Evolutionary conservation across 53 echinoderm and acorn worm species (phyloP), one percentile per base, ranked within the genome.

Genomic region (Actinopyga echinites): DNA sequence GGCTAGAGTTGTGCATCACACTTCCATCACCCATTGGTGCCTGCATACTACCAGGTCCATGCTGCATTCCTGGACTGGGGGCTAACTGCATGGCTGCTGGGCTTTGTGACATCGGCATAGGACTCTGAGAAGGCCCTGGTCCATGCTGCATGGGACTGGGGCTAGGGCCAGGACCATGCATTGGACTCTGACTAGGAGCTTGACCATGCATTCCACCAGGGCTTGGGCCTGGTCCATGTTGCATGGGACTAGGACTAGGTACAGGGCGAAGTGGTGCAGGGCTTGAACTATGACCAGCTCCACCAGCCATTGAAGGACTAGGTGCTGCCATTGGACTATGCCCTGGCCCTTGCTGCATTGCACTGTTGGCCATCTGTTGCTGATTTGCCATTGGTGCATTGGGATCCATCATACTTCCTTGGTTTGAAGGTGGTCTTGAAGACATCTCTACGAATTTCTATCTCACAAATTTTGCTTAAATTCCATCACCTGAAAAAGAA

Each of bases 301-400:
- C 86, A 23, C 78, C 78, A 29, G 42, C 54, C 81, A 80, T 80
- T 30, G 81, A 80, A 29, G 89, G 75, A 77, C 92, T 95, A 11
- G 91, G 91, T 57, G 90, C 91, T 86, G 87, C 89, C 95, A 95
- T 95, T 10, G 95, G 95, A 86, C 91, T 95, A 0, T 91, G 92
- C 60, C 90, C 91, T 20, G 93, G 86, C 30, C 89, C 89, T 52
- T 88, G 88, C 75, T 87, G 91, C 87, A 87, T 91, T 20, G 87
- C 65, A 35, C 57, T 61, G 34, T 32, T 44, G 23, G 85, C 74
- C 91, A 91, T 91, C 40, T 71, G 75, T 60, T 49, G 49, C 3
- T 79, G 79, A 24, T 90, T 85, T 38, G 80, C 59, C 86, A 86
- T 90, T 0, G 91, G 91, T 35, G 87, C 85, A 31, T 82, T 87